Evolutionary conservation across 1,140 invertebrate genomes (phyloP), one percentile per base, ranked within the genome.

Genomic region (Psilanteris sp.): DNA sequence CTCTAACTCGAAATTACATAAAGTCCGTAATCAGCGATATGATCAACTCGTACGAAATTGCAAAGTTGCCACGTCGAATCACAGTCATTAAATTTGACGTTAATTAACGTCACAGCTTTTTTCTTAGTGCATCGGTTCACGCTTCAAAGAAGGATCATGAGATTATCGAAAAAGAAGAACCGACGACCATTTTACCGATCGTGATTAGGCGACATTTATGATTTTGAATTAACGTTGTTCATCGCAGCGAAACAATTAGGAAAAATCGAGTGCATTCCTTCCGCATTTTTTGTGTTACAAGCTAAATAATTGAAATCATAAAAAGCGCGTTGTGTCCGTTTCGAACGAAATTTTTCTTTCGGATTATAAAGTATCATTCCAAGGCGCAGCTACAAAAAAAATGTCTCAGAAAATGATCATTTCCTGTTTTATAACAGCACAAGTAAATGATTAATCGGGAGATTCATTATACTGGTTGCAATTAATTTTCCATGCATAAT

Each of bases 371-470:
- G 46, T 52, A 66, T 59, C 59, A 44, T 52, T 44, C 59, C 50
- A 41, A n/a, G n/a, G n/a, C 39, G 31, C 20, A 34, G 32, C 48
- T 41, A 39, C 1, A 27, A 50, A 39, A 48, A 54, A 46, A 36
- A 4, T 43, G 18, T 73, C 13, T 46, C 41, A 15, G 9, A 62
- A 61, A 57, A 43, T 41, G 15, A n/a, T 27, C 34, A 31, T 48
- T 72, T 72, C 68, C 68, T 62, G 34, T 50, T 73, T 73, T 73
- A 57, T 64, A 16, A 43, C 50, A 73, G 59, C n/a, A 66, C 48
- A 64, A 66, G 52, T 66, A 13, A 34, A 34, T 39, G 59, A 62
- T 71, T 71, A 71, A 71, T 62, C 32, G 46, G 22, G n/a, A n/a
- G n/a, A n/a, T 62, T 31, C 13, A 3, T 32, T 1, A 24, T 3